Evolutionary conservation across 2,888 invertebrate genomes (phyloP).

Genomic region (Colletes collaris): DNA sequence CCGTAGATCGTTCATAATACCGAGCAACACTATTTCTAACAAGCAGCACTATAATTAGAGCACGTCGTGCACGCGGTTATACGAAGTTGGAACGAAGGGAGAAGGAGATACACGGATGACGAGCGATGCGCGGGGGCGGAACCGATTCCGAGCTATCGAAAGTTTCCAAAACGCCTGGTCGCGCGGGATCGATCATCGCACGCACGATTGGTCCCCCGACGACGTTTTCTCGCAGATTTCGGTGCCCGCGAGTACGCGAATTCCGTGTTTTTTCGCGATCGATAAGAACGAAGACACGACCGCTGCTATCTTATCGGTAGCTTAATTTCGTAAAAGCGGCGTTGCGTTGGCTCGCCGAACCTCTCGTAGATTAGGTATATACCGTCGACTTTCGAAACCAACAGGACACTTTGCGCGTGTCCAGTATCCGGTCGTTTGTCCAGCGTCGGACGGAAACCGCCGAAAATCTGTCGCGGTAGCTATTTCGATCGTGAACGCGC

Average conservation of each 20-base stretch:
- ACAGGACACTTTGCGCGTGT: too few species aligned
- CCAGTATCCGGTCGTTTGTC: background rate
- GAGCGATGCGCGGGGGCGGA: conserved; percentile 5
- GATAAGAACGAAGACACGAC: conserved; percentile 27
- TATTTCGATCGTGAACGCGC: conserved; percentile 22
- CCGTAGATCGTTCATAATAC: conserved; percentile 69
- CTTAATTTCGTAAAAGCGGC: conserved; percentile 44
- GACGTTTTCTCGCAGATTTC: background rate
- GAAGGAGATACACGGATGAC: background rate
- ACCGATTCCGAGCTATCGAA: conserved; percentile 37
- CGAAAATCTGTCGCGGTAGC: background rate
- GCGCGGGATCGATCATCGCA: conserved; percentile 28
- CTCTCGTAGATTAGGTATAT: conserved; percentile 18
- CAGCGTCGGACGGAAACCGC: background rate
- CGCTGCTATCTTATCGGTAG: conserved; percentile 47
- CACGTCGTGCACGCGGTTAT: conserved; percentile 62
- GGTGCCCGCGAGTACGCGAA: background rate
- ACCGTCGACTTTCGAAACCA: conserved; percentile 1
- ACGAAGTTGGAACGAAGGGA: conserved; percentile 11
- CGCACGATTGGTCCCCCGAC: background rate
- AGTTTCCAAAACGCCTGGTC: conserved; percentile 47
- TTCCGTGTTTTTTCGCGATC: conserved; percentile 19
- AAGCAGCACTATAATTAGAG: conserved; percentile 73
- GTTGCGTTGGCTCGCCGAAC: background rate
- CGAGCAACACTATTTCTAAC: conserved; percentile 71